Evolutionary conservation across 2,113 vertebrate species (phyloP), one percentile per base, ranked within the genome.

Genomic region (Bujurquina vittata): DNA sequence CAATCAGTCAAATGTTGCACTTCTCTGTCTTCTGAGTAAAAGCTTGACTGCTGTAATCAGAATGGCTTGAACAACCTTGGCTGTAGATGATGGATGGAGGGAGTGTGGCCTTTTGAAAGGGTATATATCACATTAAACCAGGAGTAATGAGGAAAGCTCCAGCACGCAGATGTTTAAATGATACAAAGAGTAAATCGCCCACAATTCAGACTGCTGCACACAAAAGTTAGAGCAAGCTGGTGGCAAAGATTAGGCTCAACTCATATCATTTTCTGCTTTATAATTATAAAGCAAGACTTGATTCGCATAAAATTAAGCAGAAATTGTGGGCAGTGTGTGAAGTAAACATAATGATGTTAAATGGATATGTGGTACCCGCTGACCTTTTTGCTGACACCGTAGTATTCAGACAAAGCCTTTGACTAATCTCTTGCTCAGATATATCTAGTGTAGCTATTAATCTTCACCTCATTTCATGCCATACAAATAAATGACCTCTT

Each of bases 51-150:
- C 81, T 90, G 87, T 93, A 94, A 94, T 94, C 93, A 92, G 89
- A 93, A 80, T 14, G 84, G 85, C 81, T 89, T 91, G 89, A 91
- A 86, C 91, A 94, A 91, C 91, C 89, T 94, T 91, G 85, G 92
- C 90, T 75, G 80, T 69, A 57, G 85, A 85, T 95, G 95, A 95
- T 95, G 90, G 90, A 96, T 96, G 92, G 88, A 80, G 87, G 81
- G 87, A 89, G 87, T 85, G 87, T 95, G 93, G 93, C 93, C 94
- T 92, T 95, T 93, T 95, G 95, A 96, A 93, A 94, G 95, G 94
- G 90, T 91, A 93, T 95, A 93, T 84, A 95, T 96, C 95, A 95
- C 91, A 93, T 94, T 95, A 94, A 95, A 95, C 76, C 91, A 94
- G 93, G 88, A 95, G 92, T 95, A 93, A 95, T 95, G 94, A 95